Conservation (phyloP, 2,888 invertebrate species). For the Drosophila imparisetae region DNA sequence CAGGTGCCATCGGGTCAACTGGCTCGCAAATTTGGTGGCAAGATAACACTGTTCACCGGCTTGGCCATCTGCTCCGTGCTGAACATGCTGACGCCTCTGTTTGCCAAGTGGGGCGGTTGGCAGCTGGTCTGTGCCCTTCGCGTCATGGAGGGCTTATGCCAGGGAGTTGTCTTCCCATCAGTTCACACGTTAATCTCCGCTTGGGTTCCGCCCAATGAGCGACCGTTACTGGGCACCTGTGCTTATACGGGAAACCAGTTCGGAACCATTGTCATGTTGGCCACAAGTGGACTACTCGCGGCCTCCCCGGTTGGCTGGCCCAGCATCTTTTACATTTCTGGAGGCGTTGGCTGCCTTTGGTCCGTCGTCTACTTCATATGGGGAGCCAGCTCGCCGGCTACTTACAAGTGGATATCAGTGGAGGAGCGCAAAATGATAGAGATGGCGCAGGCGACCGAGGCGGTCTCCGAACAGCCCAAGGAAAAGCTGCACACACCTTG, state of each 20-base stretch:
- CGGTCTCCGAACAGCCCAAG: slow-evolving; percentile 55
- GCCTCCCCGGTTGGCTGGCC: slow-evolving; percentile 90
- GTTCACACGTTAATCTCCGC: slow-evolving; percentile 89
- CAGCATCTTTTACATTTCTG: slow-evolving; percentile 91
- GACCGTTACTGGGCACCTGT: slow-evolving; percentile 88
- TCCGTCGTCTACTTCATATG: slow-evolving; percentile 86
- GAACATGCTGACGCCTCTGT: slow-evolving; percentile 88
- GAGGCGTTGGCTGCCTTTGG: slow-evolving; percentile 88
- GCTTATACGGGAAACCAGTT: slow-evolving; percentile 91
- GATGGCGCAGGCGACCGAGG: slow-evolving; percentile 84
- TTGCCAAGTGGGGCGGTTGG: slow-evolving; percentile 88
- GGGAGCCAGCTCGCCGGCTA: slow-evolving; percentile 88
- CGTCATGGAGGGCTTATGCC: slow-evolving; percentile 88
- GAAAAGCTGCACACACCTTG: slow-evolving; percentile 88
- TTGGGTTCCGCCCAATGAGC: slow-evolving; percentile 89
- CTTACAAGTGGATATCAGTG: slow-evolving; percentile 86
- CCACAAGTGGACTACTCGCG: slow-evolving; percentile 90
- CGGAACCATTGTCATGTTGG: slow-evolving; percentile 91
- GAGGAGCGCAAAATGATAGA: slow-evolving; percentile 89
- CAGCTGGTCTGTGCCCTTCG: slow-evolving; percentile 87
- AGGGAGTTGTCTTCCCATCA: slow-evolving; percentile 89
- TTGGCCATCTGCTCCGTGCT: slow-evolving; percentile 88
- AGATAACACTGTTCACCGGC: slow-evolving; percentile 86
- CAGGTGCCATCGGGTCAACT: slow-evolving; percentile 89
- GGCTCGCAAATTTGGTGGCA: slow-evolving; percentile 90